Percentiles rank a stretch among this genome's conserved stretches.
These are phyloP conservation scores for Acarapis woodi DNA, from an alignment of 1,140 invertebrate species.

Conservation along the genomic window DNA sequence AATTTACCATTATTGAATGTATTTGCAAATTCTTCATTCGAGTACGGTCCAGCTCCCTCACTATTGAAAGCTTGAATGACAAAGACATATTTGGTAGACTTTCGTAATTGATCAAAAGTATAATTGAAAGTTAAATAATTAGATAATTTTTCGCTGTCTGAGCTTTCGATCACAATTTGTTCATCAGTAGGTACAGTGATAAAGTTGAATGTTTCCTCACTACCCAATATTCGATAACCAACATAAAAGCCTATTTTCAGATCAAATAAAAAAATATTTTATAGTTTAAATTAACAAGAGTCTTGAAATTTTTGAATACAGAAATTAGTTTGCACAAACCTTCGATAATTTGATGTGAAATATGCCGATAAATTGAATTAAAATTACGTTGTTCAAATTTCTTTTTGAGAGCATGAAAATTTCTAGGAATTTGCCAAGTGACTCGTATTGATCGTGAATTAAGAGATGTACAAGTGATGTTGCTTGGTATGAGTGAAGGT, in stretches of 20 bases:
- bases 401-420: too few relatives aligned
- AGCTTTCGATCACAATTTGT: too few relatives aligned
- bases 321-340: too few relatives aligned
- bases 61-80: conserved; percentile 19
- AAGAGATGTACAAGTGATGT: too few relatives aligned
- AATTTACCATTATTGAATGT: conserved; percentile 46
- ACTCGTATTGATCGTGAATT: too few relatives aligned
- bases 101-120: conserved; percentile 12
- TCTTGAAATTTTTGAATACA: too few relatives aligned
- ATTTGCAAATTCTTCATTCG: conserved; percentile 35
- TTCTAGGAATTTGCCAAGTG: too few relatives aligned
- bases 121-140: too few relatives aligned
- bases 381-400: too few relatives aligned
- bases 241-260: conserved; percentile 27
- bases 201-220: conserved; percentile 9
- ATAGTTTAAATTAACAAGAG: neutral
- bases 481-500: too few relatives aligned
- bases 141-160: neutral
- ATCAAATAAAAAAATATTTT: neutral
- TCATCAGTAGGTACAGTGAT: conserved; percentile 1
- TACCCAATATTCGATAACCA: conserved; percentile 21
- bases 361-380: too few relatives aligned
- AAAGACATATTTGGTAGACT: conserved; percentile 17
- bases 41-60: conserved; percentile 32
- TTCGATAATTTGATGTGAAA: too few relatives aligned